Evolutionary conservation across 2,113 vertebrate genomes (phyloP), one percentile per base, ranked within the genome.

Genomic region (Syngnathus typhle): DNA sequence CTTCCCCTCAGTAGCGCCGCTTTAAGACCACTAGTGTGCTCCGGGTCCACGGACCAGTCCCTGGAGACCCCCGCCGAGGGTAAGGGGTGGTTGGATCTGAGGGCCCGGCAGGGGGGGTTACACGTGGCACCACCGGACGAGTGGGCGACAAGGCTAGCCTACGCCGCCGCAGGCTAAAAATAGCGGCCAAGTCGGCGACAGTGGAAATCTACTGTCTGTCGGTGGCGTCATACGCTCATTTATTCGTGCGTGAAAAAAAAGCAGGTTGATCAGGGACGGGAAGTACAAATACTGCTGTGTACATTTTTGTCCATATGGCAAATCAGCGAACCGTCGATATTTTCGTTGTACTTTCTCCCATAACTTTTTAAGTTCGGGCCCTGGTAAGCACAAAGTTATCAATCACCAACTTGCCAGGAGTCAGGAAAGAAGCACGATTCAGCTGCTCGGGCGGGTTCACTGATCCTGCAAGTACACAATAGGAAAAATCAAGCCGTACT

Each of bases 11-110:
- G 81, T 80, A 78, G 77, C 43, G 65, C 70, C 67, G 62, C 72
- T 88, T 62, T 80, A 81, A 87, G 81, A 87, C 76, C 54, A n/a
- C 78, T 72, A 86, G 84, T 88, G 87, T 88, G 84, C 79, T 79
- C 78, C 55, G 82, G 77, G 77, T 61, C 75, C 0, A 64, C 49
- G 67, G 66, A 52, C 52, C 56, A 13, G 68, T 76, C 75, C 82
- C 78, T 21, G 0, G 82, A 76, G 85, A 81, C 77, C 63, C 38
- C 65, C 70, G 6, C 75, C 72, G 68, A 77, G 74, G 19, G 49
- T 8, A 68, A 4, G 36, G 19, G 58, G 16, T 56, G 23, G 55
- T 5, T 47, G 13, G 46, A 5, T 16, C 5, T 47, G 0, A 5
- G 2, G 8, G 49, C 19, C 19, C 39, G 41, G 72, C 37, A 15